Evolutionary conservation across 2,888 invertebrate species (phyloP).

Genomic region (Orchesella flavescens): DNA sequence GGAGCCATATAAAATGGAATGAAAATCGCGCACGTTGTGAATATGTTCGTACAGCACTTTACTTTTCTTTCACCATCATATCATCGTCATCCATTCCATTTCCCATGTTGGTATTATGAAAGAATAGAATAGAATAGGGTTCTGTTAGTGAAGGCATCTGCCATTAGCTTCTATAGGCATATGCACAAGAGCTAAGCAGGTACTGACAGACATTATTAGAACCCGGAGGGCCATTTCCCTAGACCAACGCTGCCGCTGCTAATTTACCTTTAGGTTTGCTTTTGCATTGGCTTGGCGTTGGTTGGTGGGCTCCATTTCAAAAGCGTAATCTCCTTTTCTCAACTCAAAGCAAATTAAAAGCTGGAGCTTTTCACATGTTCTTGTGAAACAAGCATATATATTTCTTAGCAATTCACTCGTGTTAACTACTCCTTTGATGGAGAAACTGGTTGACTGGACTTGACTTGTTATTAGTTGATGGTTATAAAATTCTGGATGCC

Average conservation of each 20-base stretch:
- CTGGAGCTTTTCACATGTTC: conserved; percentile 50
- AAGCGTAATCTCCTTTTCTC: conserved; percentile 32
- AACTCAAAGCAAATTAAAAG: conserved; percentile 47
- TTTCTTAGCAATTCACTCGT: conserved; percentile 19
- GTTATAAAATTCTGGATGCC: conserved; percentile 37
- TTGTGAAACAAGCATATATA: conserved; percentile 28
- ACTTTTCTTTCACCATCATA: conserved; percentile 10
- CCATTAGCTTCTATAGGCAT: neutral
- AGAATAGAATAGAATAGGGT: too few relatives aligned
- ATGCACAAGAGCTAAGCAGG: conserved; percentile 21
- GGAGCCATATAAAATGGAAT: too few relatives aligned
- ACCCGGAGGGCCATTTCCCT: conserved; percentile 52
- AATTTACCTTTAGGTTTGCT: conserved; percentile 25
- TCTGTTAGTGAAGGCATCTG: conserved; percentile 12
- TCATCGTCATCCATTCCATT: neutral
- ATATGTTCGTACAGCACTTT: neutral
- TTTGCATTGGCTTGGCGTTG: neutral
- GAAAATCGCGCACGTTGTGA: too few relatives aligned
- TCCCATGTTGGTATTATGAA: too few relatives aligned
- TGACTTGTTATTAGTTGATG: conserved; percentile 18
- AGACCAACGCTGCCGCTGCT: conserved; percentile 43
- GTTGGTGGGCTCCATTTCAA: conserved; percentile 23
- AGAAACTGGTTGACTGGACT: conserved; percentile 25
- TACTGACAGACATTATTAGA: conserved; percentile 52
- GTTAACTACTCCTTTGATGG: conserved; percentile 27